Conservation (phyloP, 2,113 vertebrate species). For the Grammomys dolichurus region DNA sequence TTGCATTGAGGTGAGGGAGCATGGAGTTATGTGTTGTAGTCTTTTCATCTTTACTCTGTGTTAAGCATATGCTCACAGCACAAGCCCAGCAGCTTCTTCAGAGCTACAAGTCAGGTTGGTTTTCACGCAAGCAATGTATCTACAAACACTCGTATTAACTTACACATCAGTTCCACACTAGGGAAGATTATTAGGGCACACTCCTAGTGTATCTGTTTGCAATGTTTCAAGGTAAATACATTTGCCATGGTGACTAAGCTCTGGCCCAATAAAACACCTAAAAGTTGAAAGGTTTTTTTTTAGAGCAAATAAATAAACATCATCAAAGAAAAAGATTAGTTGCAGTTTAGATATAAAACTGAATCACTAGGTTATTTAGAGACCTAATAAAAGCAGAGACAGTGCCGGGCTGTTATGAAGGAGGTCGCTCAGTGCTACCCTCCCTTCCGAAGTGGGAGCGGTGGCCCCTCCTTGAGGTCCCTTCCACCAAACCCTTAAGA, state of each 20-base stretch:
- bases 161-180: conserved; percentile 89
- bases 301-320: conserved; percentile 93
- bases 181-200: conserved; percentile 87
- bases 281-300: conserved; percentile 64
- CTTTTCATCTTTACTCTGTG: conserved; percentile 79
- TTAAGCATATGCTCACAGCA: conserved; percentile 70
- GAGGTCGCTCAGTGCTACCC: not conserved
- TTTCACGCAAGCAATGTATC: conserved; percentile 87
- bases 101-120: conserved; percentile 78
- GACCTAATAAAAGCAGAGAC: conserved; percentile 86
- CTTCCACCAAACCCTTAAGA: not conserved
- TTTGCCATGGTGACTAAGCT: conserved; percentile 83
- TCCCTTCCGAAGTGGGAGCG: not conserved
- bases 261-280: conserved; percentile 80
- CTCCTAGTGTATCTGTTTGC: conserved; percentile 83
- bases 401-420: not conserved
- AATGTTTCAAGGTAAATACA: conserved; percentile 84
- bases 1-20: conserved; percentile 74
- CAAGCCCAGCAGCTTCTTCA: conserved; percentile 80
- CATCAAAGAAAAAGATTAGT: conserved; percentile 88
- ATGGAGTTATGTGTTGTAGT: conserved; percentile 65
- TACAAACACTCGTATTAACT: conserved; percentile 87
- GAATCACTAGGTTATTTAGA: conserved; percentile 86
- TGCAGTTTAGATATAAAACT: conserved; percentile 88
- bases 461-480: not conserved